These are phyloP conservation scores for Eueremaeus valkanovi DNA, from an alignment of 2,888 invertebrate species.

Conservation along the genomic window DNA sequence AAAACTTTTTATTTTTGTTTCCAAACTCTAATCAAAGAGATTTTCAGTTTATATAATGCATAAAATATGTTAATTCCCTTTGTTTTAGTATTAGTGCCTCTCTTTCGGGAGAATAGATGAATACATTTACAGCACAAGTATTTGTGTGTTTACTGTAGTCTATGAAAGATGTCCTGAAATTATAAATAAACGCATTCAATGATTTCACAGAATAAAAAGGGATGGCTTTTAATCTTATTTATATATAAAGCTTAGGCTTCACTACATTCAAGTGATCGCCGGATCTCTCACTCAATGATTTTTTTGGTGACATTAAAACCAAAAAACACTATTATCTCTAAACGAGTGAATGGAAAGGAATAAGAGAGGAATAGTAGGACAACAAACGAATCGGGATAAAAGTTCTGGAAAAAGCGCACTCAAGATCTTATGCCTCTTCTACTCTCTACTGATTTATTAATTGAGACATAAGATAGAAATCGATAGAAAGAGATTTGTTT, in stretches of 20 bases:
- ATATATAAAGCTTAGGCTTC: background rate
- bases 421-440: no score
- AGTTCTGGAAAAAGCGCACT: no score
- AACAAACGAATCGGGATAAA: background rate
- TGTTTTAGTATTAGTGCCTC: background rate
- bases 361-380: background rate
- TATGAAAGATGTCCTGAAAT: background rate
- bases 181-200: conserved; percentile 8
- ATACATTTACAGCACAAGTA: no score
- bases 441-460: background rate
- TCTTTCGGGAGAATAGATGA: background rate
- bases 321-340: background rate
- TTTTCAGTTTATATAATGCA: conserved; percentile 11
- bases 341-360: no score
- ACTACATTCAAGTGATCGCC: background rate
- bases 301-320: background rate
- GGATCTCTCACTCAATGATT: no score
- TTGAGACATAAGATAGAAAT: background rate
- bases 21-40: conserved; percentile 1
- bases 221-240: conserved; percentile 2
- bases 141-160: no score
- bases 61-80: conserved; percentile 18
- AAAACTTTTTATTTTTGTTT: background rate
- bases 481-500: background rate
- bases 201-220: background rate